Evolutionary conservation across 2,888 invertebrate genomes (phyloP), one percentile per base, ranked within the genome.

Genomic region (Perdita meconis): DNA sequence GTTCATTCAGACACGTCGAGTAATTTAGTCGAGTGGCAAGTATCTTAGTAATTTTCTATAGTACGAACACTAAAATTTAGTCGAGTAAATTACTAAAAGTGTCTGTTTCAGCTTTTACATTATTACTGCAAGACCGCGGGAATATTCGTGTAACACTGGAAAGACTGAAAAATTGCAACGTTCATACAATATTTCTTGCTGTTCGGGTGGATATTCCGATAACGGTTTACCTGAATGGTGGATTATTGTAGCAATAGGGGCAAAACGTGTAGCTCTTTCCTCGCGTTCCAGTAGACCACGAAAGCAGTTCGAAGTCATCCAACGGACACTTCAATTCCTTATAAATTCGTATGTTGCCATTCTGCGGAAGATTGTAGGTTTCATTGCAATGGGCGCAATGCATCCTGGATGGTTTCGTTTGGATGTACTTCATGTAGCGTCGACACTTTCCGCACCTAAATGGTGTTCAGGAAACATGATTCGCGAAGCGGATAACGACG

Each of bases 221-320:
- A 71, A 34, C n/a, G n/a, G n/a, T n/a, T 16, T 90, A 96, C 96
- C 95, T 96, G 92, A 97, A 98, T 0, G 99, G 99, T n/a, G 99
- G 98, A 93, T 99, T 96, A 91, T 98, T 99, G 92, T 97, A 99
- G 92, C 99, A 99, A 93, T 99, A 99, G 0, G 99, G 99, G 90
- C 99, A 99, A 79, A 99, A 96, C 0, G 98, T 96, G 92, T 96
- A 99, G 91, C 98, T 98, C 93, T 97, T 98, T n/a, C 98, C 98
- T 91, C 97, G 97, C 44, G 95, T 95, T 0, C 98, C 98, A n/a
- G 97, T 97, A 0, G 98, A 97, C 96, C 97, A 99, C 47, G 97
- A 96, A 16, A 99, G 94, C 83, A 99, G 93, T 90, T 99, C 99
- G 92, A 99, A 99, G 91, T 99, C 99, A 90, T 99, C 99, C 66